Evolutionary conservation across 2,888 invertebrate genomes (phyloP), one percentile per base, ranked within the genome.

Genomic region (Sialis fuliginosa): DNA sequence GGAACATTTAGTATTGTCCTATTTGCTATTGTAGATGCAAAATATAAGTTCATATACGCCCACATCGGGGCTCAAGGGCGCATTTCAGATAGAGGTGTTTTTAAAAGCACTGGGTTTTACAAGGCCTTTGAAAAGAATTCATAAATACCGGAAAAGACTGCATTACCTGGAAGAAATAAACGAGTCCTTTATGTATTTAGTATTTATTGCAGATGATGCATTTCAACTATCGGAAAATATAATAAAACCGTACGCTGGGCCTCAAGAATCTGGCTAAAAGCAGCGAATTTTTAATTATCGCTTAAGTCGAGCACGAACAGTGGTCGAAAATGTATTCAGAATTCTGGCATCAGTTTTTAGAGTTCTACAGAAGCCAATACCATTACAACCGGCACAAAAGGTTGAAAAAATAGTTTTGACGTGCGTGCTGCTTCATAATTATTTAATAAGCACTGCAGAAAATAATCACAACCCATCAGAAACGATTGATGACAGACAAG

Each of bases 31-130:
- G 52, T 53, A 30, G 54, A 56, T 49, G 53, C 55, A 8, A 48
- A 55, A 42, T 54, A 54, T 40, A 51, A 51, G 44, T 56, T 57
- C 42, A 48, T 52, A n/a, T 54, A 46, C 47, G 54, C 49, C 6
- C 50, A 54, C 42, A 46, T 52, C 39, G 55, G 53, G 3, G 52
- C 52, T 46, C 53, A 57, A 49, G 55, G 53, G 41, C 48, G 53
- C 45, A 52, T 55, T 42, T 50, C 50, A n/a, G 54, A 56, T 50
- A 54, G 52, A 33, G 54, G 54, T 10, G 51, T 54, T 10, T 54
- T 53, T 40, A 47, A 44, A 39, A 48, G 39, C 31, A 39, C 22
- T 10, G 33, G 32, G 30, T 34, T 48, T 13, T 32, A 48, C 33
- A 37, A 45, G 5, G 48, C 47, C 6, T 2, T 42, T 2, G 22